Evolutionary conservation across 2,797 vertebrate species (phyloP).

Genomic region (Halcyon chelicuti): DNA sequence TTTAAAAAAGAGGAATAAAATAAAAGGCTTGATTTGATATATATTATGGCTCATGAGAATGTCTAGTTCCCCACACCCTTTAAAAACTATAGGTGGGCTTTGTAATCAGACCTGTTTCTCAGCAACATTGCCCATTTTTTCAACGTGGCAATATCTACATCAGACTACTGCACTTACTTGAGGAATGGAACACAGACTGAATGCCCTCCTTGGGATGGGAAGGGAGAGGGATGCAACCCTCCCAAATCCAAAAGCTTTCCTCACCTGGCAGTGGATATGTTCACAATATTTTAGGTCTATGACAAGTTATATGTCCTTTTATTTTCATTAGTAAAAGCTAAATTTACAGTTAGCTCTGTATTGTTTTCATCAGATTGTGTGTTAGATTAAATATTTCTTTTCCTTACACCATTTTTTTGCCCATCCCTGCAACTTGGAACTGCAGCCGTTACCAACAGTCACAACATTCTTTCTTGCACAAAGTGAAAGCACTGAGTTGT

Average conservation of each 20-base stretch:
- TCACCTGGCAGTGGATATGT: not conserved
- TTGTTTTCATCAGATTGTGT: not conserved
- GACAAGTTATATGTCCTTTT: not conserved
- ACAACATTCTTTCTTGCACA: not conserved
- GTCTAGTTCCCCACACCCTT: not conserved
- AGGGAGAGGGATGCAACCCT: not conserved
- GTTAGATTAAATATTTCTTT: not conserved
- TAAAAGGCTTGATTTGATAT: not conserved
- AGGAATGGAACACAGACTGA: not conserved
- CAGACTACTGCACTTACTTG: not conserved
- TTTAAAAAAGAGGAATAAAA: not conserved
- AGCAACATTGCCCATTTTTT: not conserved
- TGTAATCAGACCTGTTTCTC: not conserved
- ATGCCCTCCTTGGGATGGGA: not conserved
- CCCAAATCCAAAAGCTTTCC: not conserved
- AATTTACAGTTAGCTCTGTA: not conserved
- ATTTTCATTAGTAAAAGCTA: not conserved
- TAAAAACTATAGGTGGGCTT: not conserved
- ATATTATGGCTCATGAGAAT: not conserved
- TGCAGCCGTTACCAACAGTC: not conserved
- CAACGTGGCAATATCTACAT: not conserved
- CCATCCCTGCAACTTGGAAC: not conserved
- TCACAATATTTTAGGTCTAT: not conserved
- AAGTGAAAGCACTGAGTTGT: not conserved
- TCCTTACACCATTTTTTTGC: not conserved